Evolutionary conservation across 2,113 vertebrate species (phyloP), one percentile per base, ranked within the genome.

Genomic region (Archocentrus centrarchus): DNA sequence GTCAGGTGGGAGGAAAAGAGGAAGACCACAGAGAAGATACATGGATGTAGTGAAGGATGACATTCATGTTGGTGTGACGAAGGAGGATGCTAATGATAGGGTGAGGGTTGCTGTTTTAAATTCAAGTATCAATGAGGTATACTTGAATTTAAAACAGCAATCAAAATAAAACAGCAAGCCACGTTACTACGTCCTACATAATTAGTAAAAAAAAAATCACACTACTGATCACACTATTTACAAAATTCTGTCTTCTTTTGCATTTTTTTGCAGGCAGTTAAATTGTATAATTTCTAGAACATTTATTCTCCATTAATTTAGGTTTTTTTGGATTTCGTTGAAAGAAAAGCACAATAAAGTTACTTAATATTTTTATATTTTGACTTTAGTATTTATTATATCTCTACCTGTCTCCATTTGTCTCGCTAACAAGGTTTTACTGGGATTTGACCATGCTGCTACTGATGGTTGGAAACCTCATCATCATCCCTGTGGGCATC

Each of bases 361-460:
- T 50, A 30, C 2, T 5, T 32, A 27, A 13, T 53, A 58, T 2
- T 62, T 41, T 53, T 1, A 8, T 39, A 22, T 70, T 78, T 60
- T 81, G 17, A 83, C 59, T 24, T 11, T 1, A 30, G 7, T 44
- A 44, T 79, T 80, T 17, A 75, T 63, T 3, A 14, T 55, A 11
- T 73, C 5, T 68, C 57, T 79, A 7, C 41, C 32, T 64, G 78
- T 86, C 50, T 93, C 68, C 50, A 88, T 83, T 77, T 85, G 0
- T 94, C 62, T 89, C 93, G 88, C 70, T 59, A 2, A 90, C 63
- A 89, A 99, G 98, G 96, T 99, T 99, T 96, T 99, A 99, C 75
- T 99, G 98, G 98, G 98, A 99, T 94, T 95, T 99, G 93, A 99
- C 98, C 83, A 99, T 99, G 98, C 95, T 99, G 93, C 95, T 99